Conservation (phyloP, 2,113 vertebrate genomes). For the Periophthalmus modestus region DNA sequence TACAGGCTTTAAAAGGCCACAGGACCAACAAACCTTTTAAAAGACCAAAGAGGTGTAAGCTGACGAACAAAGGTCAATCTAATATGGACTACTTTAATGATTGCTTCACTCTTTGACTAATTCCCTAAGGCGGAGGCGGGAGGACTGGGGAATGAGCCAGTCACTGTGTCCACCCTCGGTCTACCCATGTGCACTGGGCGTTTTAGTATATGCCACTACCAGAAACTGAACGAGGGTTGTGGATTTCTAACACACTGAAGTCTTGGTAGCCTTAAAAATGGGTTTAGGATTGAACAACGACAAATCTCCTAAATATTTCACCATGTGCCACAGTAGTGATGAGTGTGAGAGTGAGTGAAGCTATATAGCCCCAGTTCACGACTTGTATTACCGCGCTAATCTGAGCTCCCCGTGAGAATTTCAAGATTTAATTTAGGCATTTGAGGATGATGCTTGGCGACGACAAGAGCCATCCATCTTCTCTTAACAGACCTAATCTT, state of each 20-base stretch:
- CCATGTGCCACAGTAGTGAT: conserved; percentile 50
- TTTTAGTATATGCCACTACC: conserved; percentile 11
- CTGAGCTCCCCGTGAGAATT: conserved; percentile 84
- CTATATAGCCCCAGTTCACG: conserved; percentile 31
- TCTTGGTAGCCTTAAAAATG: conserved; percentile 45
- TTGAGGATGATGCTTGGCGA: conserved; percentile 82
- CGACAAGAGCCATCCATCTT: conserved; percentile 89
- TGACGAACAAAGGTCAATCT: conserved; percentile 76
- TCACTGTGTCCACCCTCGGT: conserved; percentile 28
- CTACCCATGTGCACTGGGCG: conserved; percentile 18
- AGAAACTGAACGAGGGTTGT: conserved; percentile 38
- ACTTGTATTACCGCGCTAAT: conserved; percentile 79
- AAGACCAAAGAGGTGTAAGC: conserved; percentile 70
- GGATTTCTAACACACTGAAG: conserved; percentile 35
- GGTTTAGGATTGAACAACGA: conserved; percentile 57
- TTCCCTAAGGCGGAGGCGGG: conserved; percentile 55
- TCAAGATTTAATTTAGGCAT: conserved; percentile 84
- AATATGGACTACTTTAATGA: conserved; percentile 75
- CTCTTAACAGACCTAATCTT: conserved; percentile 88
- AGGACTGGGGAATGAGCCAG: conserved; percentile 31
- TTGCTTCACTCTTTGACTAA: conserved; percentile 70
- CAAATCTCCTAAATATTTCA: conserved; percentile 68
- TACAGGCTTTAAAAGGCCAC: conserved; percentile 73
- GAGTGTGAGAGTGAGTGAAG: conserved; percentile 47
- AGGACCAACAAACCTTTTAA: conserved; percentile 74